phyloP scores from a whole-genome alignment of 2,797 vertebrate species.

The Oreortyx pictus region DNA sequence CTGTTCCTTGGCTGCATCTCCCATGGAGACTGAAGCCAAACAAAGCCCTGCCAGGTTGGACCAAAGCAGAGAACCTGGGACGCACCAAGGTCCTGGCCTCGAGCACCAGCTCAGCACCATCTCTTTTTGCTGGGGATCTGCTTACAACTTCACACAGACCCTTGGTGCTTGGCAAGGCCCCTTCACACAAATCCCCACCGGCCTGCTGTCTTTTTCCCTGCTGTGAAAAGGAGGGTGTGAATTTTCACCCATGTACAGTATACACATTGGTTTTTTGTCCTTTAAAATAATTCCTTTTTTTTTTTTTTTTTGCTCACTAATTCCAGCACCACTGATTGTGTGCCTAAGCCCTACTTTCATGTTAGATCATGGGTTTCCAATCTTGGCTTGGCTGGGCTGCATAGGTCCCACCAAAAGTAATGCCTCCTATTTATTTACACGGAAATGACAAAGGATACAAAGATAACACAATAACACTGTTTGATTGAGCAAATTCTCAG shows the following conservation, averaged over 20 bases:
- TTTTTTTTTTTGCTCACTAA: not conserved
- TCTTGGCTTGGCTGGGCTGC: too few species aligned
- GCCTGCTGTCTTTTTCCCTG: not conserved
- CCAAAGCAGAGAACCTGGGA: not conserved
- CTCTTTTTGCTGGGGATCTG: not conserved
- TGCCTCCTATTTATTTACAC: too few species aligned
- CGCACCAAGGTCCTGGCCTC: not conserved
- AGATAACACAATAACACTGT: too few species aligned
- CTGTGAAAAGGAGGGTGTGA: not conserved
- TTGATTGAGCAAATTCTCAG: too few species aligned
- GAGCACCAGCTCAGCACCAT: not conserved
- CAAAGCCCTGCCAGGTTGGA: not conserved
- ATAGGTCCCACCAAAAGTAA: too few species aligned
- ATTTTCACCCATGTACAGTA: not conserved
- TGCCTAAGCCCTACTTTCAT: not conserved
- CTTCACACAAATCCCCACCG: not conserved
- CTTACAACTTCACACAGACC: not conserved
- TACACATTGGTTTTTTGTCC: not conserved
- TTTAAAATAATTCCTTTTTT: not conserved
- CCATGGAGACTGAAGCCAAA: not conserved
- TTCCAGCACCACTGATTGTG: not conserved
- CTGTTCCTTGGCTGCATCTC: not conserved
- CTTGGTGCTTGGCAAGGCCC: too few species aligned
- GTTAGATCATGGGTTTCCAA: not conserved
- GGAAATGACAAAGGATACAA: too few species aligned